A percentile compares a stretch with the other conserved stretches of the same genome.
phyloP scores from a whole-genome alignment of 2,888 invertebrate species.

The Caenorhabditis sp. region DNA sequence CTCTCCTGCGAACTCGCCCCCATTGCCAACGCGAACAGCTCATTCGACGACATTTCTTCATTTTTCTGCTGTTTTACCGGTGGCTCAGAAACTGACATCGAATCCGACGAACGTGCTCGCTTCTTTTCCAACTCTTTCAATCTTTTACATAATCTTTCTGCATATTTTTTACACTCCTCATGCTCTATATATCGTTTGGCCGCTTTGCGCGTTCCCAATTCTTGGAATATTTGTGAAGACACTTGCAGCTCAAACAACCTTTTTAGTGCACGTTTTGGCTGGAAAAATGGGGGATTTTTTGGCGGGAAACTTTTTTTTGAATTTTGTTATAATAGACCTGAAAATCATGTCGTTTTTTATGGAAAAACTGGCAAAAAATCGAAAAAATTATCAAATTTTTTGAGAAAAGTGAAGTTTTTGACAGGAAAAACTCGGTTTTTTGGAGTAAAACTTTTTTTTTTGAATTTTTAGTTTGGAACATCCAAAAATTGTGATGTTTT shows the following conservation, averaged over 20 bases:
- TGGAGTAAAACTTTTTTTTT: too few relatives aligned
- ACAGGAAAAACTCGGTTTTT: too few relatives aligned
- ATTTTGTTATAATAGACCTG: too few relatives aligned
- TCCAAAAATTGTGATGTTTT: too few relatives aligned
- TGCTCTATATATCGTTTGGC: constrained; percentile 17
- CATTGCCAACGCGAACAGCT: constrained; percentile 27
- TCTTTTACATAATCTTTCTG: constrained; percentile 17
- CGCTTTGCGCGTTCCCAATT: constrained; percentile 9
- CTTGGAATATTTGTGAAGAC: constrained; percentile 10
- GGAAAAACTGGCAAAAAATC: too few relatives aligned
- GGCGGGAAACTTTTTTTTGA: too few relatives aligned
- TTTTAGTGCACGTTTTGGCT: constrained; percentile 29
- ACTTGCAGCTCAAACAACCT: constrained; percentile 30
- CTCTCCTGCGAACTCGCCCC: constrained; percentile 2
- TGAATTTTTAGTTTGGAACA: too few relatives aligned
- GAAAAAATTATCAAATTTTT: too few relatives aligned
- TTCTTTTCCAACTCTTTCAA: constrained; percentile 1
- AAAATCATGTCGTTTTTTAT: too few relatives aligned
- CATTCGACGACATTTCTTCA: constrained; percentile 6
- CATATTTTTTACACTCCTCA: constrained; percentile 20
- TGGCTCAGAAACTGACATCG: background rate
- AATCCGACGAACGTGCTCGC: background rate
- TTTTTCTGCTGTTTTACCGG: constrained; percentile 6
- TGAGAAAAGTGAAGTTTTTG: too few relatives aligned
- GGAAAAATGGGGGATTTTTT: too few relatives aligned